Evolutionary conservation across 2,888 invertebrate species (phyloP).

Genomic region (Lepidonotus clava): DNA sequence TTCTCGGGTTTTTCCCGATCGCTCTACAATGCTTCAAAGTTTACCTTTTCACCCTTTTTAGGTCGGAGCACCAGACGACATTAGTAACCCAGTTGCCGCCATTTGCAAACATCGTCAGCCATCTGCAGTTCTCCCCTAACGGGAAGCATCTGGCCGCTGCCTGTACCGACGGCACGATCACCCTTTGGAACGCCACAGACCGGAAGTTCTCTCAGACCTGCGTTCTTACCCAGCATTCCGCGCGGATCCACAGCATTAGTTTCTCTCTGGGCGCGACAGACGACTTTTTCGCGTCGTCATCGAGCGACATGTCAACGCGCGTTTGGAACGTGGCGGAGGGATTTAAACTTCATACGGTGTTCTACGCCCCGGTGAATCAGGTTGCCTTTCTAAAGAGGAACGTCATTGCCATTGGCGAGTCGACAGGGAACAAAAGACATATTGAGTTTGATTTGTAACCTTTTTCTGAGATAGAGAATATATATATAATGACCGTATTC

Average conservation of each 20-base stretch:
- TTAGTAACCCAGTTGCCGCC: neutral
- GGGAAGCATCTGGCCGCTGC: constrained; percentile 25
- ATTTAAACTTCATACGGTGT: constrained; percentile 42
- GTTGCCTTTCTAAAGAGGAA: constrained; percentile 53
- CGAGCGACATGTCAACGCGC: constrained; percentile 58
- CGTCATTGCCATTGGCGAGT: constrained; percentile 55
- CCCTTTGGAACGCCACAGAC: constrained; percentile 24
- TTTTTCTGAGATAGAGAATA: neutral
- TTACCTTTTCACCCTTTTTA: too few relatives aligned
- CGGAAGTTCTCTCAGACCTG: neutral
- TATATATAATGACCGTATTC: neutral
- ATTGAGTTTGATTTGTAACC: neutral
- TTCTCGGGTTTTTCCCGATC: too few relatives aligned
- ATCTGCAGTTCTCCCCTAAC: constrained; percentile 34
- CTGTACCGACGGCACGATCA: neutral
- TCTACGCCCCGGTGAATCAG: constrained; percentile 56
- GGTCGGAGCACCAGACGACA: too few relatives aligned
- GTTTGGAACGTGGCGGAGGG: constrained; percentile 40
- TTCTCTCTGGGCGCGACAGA: constrained; percentile 20
- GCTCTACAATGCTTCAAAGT: too few relatives aligned
- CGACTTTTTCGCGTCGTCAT: constrained; percentile 48
- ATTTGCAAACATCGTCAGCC: neutral
- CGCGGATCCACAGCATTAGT: constrained; percentile 19
- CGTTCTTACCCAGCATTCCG: neutral
- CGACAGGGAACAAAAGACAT: constrained; percentile 57